Conservation (phyloP, 2,888 invertebrate species). For the Sphecodes monilicornis region DNA sequence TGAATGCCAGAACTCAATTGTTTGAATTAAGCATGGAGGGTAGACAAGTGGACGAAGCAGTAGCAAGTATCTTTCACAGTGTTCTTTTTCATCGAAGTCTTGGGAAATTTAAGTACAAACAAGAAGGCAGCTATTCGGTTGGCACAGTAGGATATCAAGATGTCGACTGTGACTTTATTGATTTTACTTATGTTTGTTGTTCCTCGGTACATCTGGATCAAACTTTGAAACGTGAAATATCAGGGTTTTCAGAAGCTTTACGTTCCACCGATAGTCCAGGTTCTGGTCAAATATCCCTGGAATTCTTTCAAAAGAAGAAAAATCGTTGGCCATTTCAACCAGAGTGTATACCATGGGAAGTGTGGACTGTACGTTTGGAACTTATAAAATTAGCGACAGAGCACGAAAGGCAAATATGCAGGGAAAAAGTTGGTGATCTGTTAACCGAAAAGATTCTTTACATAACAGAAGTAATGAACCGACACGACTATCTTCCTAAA, state of each 20-base stretch:
- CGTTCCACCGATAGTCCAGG: slow-evolving; percentile 89
- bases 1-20: slow-evolving; percentile 93
- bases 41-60: slow-evolving; percentile 96
- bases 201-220: slow-evolving; percentile 92
- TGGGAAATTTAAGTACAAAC: slow-evolving; percentile 97
- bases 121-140: slow-evolving; percentile 97
- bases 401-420: slow-evolving; percentile 93
- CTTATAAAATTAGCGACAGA: slow-evolving; percentile 94
- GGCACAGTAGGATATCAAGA: slow-evolving; percentile 98
- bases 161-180: slow-evolving; percentile 98
- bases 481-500: slow-evolving; percentile 98
- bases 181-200: slow-evolving; percentile 98
- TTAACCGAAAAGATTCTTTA: slow-evolving; percentile 97
- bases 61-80: slow-evolving; percentile 96
- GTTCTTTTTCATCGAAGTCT: slow-evolving; percentile 95
- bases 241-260: slow-evolving; percentile 91
- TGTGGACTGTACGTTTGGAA: slow-evolving; percentile 98
- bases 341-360: slow-evolving; percentile 99
- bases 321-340: slow-evolving; percentile 94
- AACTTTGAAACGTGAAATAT: slow-evolving; percentile 90
- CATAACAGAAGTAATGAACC: slow-evolving; percentile 97
- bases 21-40: slow-evolving; percentile 95
- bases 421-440: slow-evolving; percentile 94
- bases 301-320: slow-evolving; percentile 97
- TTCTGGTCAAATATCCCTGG: slow-evolving; percentile 94